A percentile compares a stretch with the other conserved stretches of the same genome.
phyloP scores from a whole-genome alignment of 2,113 vertebrate species.

The Grantiella picta region DNA sequence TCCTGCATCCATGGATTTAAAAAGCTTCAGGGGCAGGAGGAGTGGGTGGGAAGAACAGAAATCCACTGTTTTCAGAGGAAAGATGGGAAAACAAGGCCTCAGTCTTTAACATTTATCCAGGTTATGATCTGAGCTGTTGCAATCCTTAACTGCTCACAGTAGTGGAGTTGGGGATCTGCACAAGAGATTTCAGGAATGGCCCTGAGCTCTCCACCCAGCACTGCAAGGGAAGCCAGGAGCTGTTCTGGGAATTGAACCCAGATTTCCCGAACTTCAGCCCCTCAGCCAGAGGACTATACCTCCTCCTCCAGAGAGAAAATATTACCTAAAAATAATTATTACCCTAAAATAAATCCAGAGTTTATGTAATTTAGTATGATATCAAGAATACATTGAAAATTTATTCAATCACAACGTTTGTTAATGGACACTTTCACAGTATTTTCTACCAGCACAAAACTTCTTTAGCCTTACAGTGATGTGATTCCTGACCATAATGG shows the following conservation, averaged over 20 bases:
- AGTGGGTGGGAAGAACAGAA: neutral
- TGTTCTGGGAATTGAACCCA: neutral
- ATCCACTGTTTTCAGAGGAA: neutral
- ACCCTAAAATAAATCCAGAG: neutral
- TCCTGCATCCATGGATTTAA: too few species aligned
- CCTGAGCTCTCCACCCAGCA: neutral
- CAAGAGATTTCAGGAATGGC: neutral
- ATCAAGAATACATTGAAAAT: neutral
- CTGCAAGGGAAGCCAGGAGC: fast-evolving
- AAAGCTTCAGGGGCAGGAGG: neutral
- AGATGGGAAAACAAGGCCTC: neutral
- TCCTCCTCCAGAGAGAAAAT: neutral
- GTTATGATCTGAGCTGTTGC: neutral
- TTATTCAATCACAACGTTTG: neutral
- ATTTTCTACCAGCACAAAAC: neutral
- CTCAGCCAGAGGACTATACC: neutral
- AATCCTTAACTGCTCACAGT: neutral
- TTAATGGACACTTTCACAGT: neutral
- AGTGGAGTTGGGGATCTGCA: neutral
- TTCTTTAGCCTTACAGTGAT: neutral
- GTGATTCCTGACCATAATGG: neutral
- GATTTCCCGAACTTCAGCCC: neutral
- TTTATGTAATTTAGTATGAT: neutral
- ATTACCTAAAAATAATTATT: neutral
- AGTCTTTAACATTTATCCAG: neutral